Base-by-base conservation (phyloP, 2,113 vertebrate species). In the Psephotus haematonotus region DNA sequence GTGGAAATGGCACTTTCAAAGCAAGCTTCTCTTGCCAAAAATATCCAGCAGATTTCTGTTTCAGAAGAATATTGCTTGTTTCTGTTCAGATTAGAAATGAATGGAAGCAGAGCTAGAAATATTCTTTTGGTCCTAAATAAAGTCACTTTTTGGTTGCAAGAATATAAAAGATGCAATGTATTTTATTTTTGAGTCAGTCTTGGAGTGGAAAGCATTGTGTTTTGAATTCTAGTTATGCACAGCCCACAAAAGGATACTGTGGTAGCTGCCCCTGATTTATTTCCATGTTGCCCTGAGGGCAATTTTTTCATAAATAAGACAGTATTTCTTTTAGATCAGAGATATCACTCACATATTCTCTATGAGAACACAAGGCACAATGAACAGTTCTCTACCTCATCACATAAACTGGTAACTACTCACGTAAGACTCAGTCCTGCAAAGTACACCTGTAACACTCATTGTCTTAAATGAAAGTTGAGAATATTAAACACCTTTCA, bases 101-200 rank as follows among this genome's bases (percentile, higher is more conserved):
- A 86, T 80, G 49, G 92, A 95, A 92, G 71, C 37, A 81, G 72
- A 67, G 35, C 11, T 83, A 63, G 64, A 91, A 87, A 89, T 95
- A 91, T 23, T 55, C 5, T 79, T 79, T 65, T 49, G 2, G 22
- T 76, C 63, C 62, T 79, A 91, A 92, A 95, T 52, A 94, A 95
- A 78, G 33, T 10, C 23, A 69, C 9, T 76, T 81, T 86, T 94
- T 69, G 71, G 52, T 91, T 94, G 11, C 25, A 78, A 83, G 18
- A 77, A 70, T 76, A 94, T 44, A 79, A 89, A 72, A 16, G 7
- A 44, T 82, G 20, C n/a, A 70, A 44, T 68, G 11, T 52, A 64
- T 72, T 78, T 89, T 71, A 24, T 31, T 85, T 95, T 59, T 76
- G 14, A 72, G 24, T 79, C 27, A 62, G 16, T 52, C 27, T 43